These are phyloP conservation scores for Zygogramma bicolorata DNA, from an alignment of 2,888 invertebrate species.

Conservation along the genomic window DNA sequence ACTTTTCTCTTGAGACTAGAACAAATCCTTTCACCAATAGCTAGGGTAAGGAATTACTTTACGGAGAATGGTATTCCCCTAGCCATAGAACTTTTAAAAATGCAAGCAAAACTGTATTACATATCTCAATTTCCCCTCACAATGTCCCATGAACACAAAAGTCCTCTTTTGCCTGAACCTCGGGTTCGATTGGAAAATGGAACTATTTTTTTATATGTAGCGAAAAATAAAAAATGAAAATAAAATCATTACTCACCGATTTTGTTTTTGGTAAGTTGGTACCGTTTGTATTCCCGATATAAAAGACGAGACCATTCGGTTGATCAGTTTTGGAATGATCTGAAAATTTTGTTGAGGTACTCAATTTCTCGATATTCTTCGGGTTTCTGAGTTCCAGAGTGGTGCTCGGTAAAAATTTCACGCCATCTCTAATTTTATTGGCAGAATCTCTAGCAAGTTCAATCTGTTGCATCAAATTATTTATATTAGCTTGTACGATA, in stretches of 20 bases:
- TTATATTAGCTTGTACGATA: constrained; percentile 75
- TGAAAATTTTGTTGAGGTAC: constrained; percentile 89
- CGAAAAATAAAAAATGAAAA: no score
- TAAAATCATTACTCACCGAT: constrained; percentile 73
- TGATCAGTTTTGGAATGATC: constrained; percentile 88
- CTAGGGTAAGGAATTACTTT: no score
- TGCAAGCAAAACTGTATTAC: no score
- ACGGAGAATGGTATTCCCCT: no score
- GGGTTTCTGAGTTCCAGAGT: constrained; percentile 90
- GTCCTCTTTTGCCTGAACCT: no score
- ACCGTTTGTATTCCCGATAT: constrained; percentile 90
- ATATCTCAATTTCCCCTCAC: no score
- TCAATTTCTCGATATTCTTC: constrained; percentile 83
- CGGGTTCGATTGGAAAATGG: no score
- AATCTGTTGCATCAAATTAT: constrained; percentile 82
- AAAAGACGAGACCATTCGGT: constrained; percentile 85
- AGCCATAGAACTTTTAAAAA: no score
- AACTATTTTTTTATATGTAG: no score
- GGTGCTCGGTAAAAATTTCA: constrained; percentile 85
- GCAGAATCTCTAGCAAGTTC: constrained; percentile 83
- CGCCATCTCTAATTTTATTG: constrained; percentile 84
- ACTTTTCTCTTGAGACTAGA: no score
- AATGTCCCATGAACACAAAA: no score
- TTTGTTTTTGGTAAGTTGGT: constrained; percentile 72
- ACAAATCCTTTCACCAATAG: no score